Conservation (phyloP, 1,140 invertebrate genomes). For the Glossosoma conforme region DNA sequence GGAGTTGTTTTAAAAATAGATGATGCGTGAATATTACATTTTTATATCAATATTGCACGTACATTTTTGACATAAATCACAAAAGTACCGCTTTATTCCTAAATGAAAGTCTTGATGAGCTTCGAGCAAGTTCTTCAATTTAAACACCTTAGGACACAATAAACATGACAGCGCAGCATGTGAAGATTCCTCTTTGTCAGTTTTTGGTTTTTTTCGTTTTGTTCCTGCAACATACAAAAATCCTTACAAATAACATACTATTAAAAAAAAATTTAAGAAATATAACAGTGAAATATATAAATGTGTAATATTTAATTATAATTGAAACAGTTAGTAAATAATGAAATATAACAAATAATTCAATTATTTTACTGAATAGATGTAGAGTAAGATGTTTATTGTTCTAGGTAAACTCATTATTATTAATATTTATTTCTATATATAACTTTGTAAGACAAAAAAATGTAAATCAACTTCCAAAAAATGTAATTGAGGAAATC, state of each 20-base stretch:
- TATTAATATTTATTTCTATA: background rate
- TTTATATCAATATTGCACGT: no score
- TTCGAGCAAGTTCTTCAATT: slow-evolving; percentile 16
- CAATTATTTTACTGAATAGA: background rate
- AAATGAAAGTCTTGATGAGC: slow-evolving; percentile 29
- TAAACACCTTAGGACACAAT: slow-evolving; percentile 23
- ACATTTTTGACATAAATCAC: slow-evolving; percentile 30
- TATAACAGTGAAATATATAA: no score
- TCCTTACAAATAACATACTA: background rate
- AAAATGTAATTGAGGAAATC: no score
- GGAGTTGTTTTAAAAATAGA: no score
- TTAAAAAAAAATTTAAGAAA: background rate
- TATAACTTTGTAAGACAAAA: no score
- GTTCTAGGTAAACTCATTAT: background rate
- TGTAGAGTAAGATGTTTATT: background rate
- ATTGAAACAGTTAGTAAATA: no score
- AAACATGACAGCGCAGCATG: slow-evolving; percentile 13
- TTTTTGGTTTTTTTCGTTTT: background rate
- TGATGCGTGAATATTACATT: no score
- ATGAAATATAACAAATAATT: no score
- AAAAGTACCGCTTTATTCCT: slow-evolving; percentile 30
- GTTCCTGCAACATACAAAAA: background rate
- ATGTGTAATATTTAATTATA: no score
- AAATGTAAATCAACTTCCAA: no score
- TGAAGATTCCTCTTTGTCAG: background rate